phyloP scores from a whole-genome alignment of 2,888 invertebrate species.

The Noctuana brunneofusca region DNA sequence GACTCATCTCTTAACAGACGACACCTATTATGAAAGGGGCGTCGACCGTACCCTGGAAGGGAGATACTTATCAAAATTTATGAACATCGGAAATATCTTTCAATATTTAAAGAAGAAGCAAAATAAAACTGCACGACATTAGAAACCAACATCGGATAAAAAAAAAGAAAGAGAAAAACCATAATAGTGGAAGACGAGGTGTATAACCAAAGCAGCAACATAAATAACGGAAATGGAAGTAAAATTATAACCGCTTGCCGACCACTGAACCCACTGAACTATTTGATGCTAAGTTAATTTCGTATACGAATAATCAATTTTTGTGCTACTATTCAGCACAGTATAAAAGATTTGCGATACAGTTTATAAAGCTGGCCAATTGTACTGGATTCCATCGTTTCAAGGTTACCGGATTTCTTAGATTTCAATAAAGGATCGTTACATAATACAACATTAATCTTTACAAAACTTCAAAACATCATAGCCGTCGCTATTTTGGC shows the following conservation, averaged over 20 bases:
- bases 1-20: conserved; percentile 63
- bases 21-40: conserved; percentile 59
- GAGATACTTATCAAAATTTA: conserved; percentile 44
- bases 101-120: conserved; percentile 25
- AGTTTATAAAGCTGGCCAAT: too few relatives aligned
- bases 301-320: too few relatives aligned
- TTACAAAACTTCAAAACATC: too few relatives aligned
- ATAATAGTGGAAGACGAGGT: conserved; percentile 19
- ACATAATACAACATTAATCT: too few relatives aligned
- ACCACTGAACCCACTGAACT: too few relatives aligned
- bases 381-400: too few relatives aligned
- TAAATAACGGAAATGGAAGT: conserved; percentile 5
- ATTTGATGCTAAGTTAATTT: background rate
- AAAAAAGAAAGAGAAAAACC: conserved; percentile 32
- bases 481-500: too few relatives aligned
- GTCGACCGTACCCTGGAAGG: conserved; percentile 70
- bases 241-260: background rate
- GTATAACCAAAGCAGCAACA: conserved; percentile 8
- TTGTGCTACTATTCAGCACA: too few relatives aligned
- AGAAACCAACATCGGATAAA: conserved; percentile 22
- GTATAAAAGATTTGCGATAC: too few relatives aligned
- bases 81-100: background rate
- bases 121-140: conserved; percentile 25
- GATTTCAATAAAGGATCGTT: too few relatives aligned
- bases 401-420: too few relatives aligned